A percentile compares a stretch with the other conserved stretches of the same genome.
Conservation (phyloP, 2,797 vertebrate species). For the Pseudotriccus pelzelni region DNA sequence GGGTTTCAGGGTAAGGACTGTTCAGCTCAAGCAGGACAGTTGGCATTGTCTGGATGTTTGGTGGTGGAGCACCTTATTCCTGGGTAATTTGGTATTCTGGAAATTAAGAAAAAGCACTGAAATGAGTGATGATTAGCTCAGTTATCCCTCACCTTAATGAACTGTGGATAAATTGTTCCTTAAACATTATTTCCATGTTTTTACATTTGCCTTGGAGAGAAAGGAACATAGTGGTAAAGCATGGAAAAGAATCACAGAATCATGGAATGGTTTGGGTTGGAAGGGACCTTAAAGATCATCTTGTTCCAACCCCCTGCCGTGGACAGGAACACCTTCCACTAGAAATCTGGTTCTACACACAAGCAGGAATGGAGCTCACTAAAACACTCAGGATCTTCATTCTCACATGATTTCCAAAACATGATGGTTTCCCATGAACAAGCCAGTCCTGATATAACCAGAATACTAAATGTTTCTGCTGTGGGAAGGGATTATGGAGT, state of each 20-base stretch:
- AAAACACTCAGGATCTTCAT: background rate
- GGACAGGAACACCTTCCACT: background rate
- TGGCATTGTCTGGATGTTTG: background rate
- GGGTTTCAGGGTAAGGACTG: background rate
- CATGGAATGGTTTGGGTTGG: background rate
- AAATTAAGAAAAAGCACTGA: background rate
- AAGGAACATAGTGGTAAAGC: background rate
- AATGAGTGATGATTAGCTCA: background rate
- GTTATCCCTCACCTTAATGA: background rate
- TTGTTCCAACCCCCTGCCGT: background rate
- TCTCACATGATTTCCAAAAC: background rate
- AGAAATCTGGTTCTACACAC: background rate
- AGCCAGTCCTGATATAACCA: background rate
- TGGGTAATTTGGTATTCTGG: background rate
- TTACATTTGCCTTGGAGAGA: background rate
- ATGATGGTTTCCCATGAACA: accelerated
- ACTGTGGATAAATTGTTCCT: background rate
- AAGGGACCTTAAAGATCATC: background rate
- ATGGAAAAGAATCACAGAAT: background rate
- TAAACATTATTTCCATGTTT: background rate
- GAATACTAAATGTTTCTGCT: background rate
- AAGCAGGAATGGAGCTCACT: background rate
- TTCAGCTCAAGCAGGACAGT: background rate
- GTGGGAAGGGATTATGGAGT: background rate
- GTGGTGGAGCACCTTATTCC: background rate